Evolutionary conservation across 2,888 invertebrate species (phyloP).

Genomic region (Lordiphosa fenestrarum): DNA sequence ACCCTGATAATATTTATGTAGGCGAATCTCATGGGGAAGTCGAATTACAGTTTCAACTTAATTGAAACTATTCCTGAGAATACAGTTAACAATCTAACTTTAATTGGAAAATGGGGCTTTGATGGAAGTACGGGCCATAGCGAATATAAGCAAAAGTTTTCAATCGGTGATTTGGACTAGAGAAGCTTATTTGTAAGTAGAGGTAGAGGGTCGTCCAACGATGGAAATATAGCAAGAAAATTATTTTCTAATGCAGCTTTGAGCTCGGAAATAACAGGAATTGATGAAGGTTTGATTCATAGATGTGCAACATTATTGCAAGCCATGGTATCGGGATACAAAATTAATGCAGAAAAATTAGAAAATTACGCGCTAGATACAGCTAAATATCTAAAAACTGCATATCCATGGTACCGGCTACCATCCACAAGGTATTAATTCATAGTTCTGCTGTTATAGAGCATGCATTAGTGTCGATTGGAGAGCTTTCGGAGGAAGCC

Average conservation of each 20-base stretch:
- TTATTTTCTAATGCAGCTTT: too few species aligned
- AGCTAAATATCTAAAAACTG: slow-evolving; percentile 1
- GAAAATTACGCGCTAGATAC: slow-evolving; percentile 6
- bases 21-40: too few species aligned
- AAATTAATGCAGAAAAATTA: slow-evolving; percentile 16
- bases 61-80: too few species aligned
- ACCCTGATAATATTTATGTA: too few species aligned
- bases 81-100: not conserved
- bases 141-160: not conserved
- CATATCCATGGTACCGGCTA: slow-evolving; percentile 9
- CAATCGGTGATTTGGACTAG: not conserved
- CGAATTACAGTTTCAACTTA: too few species aligned
- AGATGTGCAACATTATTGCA: slow-evolving; percentile 11
- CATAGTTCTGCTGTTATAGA: slow-evolving; percentile 8
- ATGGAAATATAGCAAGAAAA: too few species aligned
- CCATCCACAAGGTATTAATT: slow-evolving; percentile 3
- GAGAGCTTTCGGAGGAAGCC: not conserved
- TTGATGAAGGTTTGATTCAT: slow-evolving; percentile 9
- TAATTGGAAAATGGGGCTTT: slow-evolving; percentile 4
- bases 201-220: too few species aligned
- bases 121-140: slow-evolving; percentile 1
- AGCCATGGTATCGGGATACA: slow-evolving; percentile 10
- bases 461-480: slow-evolving; percentile 5
- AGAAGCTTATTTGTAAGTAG: not conserved
- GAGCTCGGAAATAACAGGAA: too few species aligned